Evolutionary conservation across 2,888 invertebrate species (phyloP).

Genomic region (Microchrysa polita): DNA sequence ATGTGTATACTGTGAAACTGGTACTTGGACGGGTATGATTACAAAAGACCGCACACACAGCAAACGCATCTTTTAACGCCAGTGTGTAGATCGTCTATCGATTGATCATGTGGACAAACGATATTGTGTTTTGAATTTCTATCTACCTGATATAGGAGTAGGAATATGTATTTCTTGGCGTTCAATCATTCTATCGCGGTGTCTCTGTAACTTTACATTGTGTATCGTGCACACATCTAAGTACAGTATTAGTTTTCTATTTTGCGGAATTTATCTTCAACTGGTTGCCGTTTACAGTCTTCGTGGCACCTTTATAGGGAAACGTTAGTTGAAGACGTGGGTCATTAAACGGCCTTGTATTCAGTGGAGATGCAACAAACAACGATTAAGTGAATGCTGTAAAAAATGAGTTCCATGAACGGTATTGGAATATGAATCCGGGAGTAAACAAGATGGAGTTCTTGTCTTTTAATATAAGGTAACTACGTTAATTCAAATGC

Average conservation of each 20-base stretch:
- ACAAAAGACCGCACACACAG: not conserved
- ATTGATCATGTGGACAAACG: not conserved
- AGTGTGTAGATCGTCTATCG: not conserved
- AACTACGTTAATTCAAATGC: no score
- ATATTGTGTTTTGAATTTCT: slow-evolving; percentile 19
- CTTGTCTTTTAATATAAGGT: no score
- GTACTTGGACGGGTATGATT: no score
- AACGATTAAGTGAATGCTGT: slow-evolving; percentile 5
- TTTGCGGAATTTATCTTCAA: slow-evolving; percentile 40
- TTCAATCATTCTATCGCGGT: not conserved
- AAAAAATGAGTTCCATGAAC: not conserved
- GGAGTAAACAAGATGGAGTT: no score
- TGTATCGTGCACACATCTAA: not conserved
- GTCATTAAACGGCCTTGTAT: slow-evolving; percentile 45
- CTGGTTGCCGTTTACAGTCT: slow-evolving; percentile 9
- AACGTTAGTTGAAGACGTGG: slow-evolving; percentile 20
- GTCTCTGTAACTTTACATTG: slow-evolving; percentile 6
- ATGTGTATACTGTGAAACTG: not conserved
- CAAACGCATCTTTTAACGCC: slow-evolving; percentile 17
- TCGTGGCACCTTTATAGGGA: slow-evolving; percentile 13
- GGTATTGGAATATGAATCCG: no score
- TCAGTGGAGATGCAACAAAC: slow-evolving; percentile 4
- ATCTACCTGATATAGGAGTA: not conserved
- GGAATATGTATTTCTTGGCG: not conserved
- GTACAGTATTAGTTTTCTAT: slow-evolving; percentile 28